phyloP scores from a whole-genome alignment of 2,888 invertebrate species.

The Cyaniris semiargus region DNA sequence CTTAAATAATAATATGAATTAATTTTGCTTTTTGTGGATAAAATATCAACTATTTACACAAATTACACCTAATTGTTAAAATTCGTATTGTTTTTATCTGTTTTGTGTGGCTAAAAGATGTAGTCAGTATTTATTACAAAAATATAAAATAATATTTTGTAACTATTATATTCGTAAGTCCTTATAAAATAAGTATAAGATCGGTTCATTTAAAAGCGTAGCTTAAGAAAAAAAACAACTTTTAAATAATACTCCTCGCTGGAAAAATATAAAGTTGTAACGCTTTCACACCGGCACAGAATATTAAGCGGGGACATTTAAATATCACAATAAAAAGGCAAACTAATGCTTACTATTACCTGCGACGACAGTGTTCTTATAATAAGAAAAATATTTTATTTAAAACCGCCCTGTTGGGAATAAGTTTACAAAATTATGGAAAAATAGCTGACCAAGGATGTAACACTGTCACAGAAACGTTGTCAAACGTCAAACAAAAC shows the following conservation, averaged over 20 bases:
- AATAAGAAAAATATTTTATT: constrained; percentile 10
- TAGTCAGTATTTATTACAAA: too few relatives aligned
- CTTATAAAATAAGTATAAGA: too few relatives aligned
- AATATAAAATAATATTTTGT: too few relatives aligned
- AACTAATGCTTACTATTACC: background rate
- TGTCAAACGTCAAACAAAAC: too few relatives aligned
- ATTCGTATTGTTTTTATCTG: too few relatives aligned
- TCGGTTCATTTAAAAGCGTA: background rate
- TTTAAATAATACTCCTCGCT: constrained; percentile 1
- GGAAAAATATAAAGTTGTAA: constrained; percentile 16
- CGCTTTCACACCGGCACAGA: constrained; percentile 8
- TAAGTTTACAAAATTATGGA: background rate
- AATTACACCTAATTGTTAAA: too few relatives aligned
- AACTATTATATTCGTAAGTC: too few relatives aligned
- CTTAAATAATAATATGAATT: too few relatives aligned
- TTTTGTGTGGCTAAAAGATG: too few relatives aligned
- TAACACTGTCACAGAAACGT: too few relatives aligned
- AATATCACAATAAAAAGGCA: constrained; percentile 20
- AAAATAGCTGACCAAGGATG: background rate
- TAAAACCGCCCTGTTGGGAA: background rate
- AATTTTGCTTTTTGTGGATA: too few relatives aligned
- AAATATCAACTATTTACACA: too few relatives aligned
- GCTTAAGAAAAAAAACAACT: background rate
- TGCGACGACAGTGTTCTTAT: background rate
- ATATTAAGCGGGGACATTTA: constrained; percentile 22